Conservation (phyloP, 2,113 vertebrate species). For the Phylloscopus trochilus region DNA sequence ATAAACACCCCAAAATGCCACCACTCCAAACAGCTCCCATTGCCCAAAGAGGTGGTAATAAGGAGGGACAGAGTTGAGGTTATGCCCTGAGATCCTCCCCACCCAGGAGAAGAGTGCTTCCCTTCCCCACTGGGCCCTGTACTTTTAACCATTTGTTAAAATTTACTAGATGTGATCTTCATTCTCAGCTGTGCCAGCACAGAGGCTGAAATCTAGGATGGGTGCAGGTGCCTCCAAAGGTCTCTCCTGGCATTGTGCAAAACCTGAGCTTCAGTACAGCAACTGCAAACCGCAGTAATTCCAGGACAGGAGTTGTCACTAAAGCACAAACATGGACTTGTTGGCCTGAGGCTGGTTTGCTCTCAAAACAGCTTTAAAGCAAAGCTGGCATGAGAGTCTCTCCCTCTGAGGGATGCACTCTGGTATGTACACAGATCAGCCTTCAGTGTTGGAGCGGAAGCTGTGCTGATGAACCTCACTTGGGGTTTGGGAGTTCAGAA, state of each 20-base stretch:
- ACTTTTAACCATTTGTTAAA: slow-evolving; percentile 19
- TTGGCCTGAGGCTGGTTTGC: neutral
- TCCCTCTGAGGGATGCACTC: neutral
- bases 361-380: neutral
- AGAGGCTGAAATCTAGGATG: neutral
- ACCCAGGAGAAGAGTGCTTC: neutral
- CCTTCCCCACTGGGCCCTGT: neutral
- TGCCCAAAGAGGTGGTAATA: neutral
- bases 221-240: neutral
- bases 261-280: neutral
- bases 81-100: neutral
- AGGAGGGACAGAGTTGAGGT: neutral
- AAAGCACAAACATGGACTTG: slow-evolving; percentile 5
- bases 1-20: neutral
- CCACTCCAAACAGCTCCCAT: neutral
- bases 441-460: neutral
- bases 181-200: neutral
- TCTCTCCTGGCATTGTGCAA: neutral
- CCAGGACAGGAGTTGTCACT: neutral
- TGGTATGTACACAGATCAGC: neutral
- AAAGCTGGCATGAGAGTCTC: neutral
- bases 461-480: neutral
- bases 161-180: neutral
- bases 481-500: neutral
- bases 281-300: neutral